Conservation (phyloP, 2,888 invertebrate genomes). For the Trichacis sp. region DNA sequence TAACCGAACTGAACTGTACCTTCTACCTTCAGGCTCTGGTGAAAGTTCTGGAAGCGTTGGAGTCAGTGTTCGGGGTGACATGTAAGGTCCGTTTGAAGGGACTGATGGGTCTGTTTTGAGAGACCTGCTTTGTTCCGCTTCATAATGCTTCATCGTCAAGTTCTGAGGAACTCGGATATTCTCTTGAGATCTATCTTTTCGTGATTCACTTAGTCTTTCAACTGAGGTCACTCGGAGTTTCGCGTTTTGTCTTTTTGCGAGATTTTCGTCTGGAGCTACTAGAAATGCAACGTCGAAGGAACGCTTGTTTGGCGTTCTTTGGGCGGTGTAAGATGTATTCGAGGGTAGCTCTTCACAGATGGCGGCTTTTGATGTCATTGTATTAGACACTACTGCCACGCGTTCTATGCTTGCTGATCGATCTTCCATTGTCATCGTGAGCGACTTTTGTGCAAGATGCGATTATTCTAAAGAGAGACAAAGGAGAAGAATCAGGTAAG, state of each 20-base stretch:
- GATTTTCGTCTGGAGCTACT: constrained; percentile 87
- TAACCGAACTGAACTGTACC: constrained; percentile 39
- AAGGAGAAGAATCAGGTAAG: no score
- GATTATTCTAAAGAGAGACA: constrained; percentile 52
- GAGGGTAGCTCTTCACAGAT: constrained; percentile 50
- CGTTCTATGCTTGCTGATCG: constrained; percentile 66
- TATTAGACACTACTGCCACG: constrained; percentile 57
- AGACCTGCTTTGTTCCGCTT: constrained; percentile 62
- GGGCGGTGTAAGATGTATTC: constrained; percentile 63
- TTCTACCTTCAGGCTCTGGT: constrained; percentile 65
- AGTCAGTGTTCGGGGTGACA: constrained; percentile 67
- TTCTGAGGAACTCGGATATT: constrained; percentile 62
- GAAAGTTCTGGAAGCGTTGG: constrained; percentile 71
- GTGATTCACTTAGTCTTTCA: constrained; percentile 42
- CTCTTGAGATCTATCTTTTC: constrained; percentile 42
- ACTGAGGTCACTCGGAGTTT: constrained; percentile 59
- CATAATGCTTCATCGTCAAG: constrained; percentile 61
- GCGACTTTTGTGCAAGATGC: constrained; percentile 36
- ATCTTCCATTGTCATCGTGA: constrained; percentile 69
- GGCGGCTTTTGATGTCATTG: constrained; percentile 38
- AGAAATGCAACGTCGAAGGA: constrained; percentile 92
- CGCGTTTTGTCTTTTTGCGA: constrained; percentile 76
- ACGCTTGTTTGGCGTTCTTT: constrained; percentile 73
- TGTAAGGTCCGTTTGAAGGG: constrained; percentile 71
- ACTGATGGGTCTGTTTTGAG: constrained; percentile 72